Conservation (phyloP, 2,113 vertebrate species). For the Pseudorasbora parva region DNA sequence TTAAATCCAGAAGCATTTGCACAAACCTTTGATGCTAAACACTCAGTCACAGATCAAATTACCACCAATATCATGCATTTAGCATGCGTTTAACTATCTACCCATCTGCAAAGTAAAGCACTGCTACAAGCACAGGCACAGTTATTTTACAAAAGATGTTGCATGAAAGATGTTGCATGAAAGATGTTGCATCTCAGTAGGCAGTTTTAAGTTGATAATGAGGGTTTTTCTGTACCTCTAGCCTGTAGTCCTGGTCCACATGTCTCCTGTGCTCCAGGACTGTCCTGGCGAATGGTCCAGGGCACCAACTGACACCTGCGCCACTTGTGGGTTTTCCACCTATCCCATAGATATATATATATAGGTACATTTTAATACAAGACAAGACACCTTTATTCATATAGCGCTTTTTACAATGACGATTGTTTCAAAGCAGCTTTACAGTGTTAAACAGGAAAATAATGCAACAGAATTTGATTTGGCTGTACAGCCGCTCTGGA, state of each 20-base stretch:
- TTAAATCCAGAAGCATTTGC: constrained; percentile 23
- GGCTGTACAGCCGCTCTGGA: too few relatives aligned
- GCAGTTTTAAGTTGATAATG: neutral
- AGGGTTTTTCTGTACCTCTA: constrained; percentile 79
- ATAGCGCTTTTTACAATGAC: too few relatives aligned
- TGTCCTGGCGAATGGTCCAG: constrained; percentile 89
- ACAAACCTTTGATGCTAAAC: constrained; percentile 43
- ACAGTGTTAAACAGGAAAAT: too few relatives aligned
- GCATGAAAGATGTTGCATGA: neutral
- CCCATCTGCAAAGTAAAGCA: neutral
- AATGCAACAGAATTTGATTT: too few relatives aligned
- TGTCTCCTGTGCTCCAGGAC: constrained; percentile 88
- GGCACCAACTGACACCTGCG: constrained; percentile 92
- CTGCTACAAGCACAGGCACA: neutral
- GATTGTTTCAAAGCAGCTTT: too few relatives aligned
- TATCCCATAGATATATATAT: constrained; percentile 55
- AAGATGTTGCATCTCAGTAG: neutral
- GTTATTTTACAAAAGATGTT: neutral
- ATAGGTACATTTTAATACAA: too few relatives aligned
- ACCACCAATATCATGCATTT: constrained; percentile 32
- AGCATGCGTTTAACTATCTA: neutral
- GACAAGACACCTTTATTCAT: too few relatives aligned
- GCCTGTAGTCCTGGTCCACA: constrained; percentile 94
- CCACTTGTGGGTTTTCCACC: constrained; percentile 99
- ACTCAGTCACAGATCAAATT: constrained; percentile 33